Conservation (phyloP, 1,140 invertebrate species). For the Zaprionus tsacasi region DNA sequence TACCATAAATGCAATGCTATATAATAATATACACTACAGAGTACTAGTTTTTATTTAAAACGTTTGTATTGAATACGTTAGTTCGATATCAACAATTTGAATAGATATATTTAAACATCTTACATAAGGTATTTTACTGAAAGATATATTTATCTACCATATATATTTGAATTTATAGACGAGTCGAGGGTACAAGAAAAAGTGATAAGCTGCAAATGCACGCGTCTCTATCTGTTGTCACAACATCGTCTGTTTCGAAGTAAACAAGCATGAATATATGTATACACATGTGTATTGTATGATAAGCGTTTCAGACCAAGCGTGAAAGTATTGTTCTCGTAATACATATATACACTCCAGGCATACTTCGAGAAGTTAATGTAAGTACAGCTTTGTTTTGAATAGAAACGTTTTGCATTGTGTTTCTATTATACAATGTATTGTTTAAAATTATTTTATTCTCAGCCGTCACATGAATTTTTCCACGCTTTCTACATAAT, state of each 20-base stretch:
- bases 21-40: too few relatives aligned
- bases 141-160: not conserved
- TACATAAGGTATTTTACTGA: too few relatives aligned
- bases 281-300: not conserved
- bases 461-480: conserved; percentile 1
- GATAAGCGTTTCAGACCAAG: conserved; percentile 1
- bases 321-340: conserved; percentile 16
- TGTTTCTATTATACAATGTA: not conserved
- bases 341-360: not conserved
- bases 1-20: too few relatives aligned
- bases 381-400: not conserved
- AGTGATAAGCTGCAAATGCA: conserved; percentile 21
- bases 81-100: too few relatives aligned
- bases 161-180: not conserved
- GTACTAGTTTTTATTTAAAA: not conserved
- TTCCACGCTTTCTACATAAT: conserved; percentile 1
- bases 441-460: not conserved
- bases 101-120: not conserved
- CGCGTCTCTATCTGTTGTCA: conserved; percentile 13
- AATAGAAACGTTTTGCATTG: not conserved
- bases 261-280: conserved; percentile 18
- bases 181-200: conserved; percentile 6
- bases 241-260: conserved; percentile 26
- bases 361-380: not conserved
- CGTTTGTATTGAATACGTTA: not conserved